Conservation (phyloP, 2,113 vertebrate genomes). For the Eublepharis macularius region DNA sequence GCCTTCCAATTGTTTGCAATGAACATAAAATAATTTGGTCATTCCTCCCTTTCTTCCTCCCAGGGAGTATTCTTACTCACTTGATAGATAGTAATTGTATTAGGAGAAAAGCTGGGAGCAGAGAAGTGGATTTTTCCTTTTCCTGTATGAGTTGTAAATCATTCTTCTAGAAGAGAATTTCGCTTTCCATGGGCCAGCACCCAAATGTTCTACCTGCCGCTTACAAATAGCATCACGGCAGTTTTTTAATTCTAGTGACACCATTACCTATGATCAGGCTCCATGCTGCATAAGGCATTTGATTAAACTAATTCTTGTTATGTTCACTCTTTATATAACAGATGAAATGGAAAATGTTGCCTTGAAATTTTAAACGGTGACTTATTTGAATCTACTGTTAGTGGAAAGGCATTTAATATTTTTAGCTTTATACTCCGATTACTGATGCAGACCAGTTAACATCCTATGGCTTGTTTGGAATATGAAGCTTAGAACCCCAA, state of each 20-base stretch:
- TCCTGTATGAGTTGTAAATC: not conserved
- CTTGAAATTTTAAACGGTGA: not conserved
- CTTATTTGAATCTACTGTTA: not conserved
- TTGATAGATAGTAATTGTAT: not conserved
- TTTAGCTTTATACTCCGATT: not conserved
- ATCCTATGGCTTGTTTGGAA: not conserved
- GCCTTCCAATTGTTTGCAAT: not conserved
- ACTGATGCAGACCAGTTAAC: not conserved
- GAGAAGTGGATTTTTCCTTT: not conserved
- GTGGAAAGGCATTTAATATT: not conserved
- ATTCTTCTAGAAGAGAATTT: not conserved
- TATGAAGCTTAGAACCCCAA: not conserved
- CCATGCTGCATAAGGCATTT: not conserved
- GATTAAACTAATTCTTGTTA: not conserved
- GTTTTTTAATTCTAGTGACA: not conserved
- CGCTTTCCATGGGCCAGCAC: not conserved
- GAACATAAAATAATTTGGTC: not conserved
- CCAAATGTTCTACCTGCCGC: not conserved
- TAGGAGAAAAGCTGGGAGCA: not conserved
- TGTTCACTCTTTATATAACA: not conserved
- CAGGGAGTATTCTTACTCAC: not conserved
- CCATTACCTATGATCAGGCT: not conserved
- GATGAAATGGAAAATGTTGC: not conserved
- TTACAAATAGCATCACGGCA: not conserved
- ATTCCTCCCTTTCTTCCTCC: not conserved